phyloP scores from a whole-genome alignment of 2,888 invertebrate species.

The Heliconius cydno region DNA sequence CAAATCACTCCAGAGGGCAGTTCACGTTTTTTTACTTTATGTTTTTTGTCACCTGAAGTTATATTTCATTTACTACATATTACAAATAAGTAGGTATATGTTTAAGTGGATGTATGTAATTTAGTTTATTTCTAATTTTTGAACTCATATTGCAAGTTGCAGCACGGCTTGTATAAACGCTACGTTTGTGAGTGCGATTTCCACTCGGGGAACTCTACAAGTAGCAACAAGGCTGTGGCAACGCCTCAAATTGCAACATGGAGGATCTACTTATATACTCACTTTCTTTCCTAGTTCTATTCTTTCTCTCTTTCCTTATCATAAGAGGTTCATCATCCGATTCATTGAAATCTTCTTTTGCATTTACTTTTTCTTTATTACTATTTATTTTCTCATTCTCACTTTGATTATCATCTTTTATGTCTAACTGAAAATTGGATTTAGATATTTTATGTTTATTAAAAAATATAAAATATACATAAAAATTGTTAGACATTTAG shows the following conservation, averaged over 20 bases:
- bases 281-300: background rate
- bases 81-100: too few species aligned
- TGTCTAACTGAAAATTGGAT: background rate
- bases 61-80: too few species aligned
- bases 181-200: background rate
- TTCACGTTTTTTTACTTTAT: slow-evolving; percentile 50
- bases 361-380: slow-evolving; percentile 44
- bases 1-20: slow-evolving; percentile 61
- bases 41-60: background rate
- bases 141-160: too few species aligned
- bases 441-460: background rate
- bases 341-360: slow-evolving; percentile 57
- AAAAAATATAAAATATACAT: too few species aligned
- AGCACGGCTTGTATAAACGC: background rate
- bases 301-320: slow-evolving; percentile 45
- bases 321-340: slow-evolving; percentile 72
- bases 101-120: too few species aligned
- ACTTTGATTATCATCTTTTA: background rate
- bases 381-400: slow-evolving; percentile 41
- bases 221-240: too few species aligned
- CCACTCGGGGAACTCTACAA: background rate
- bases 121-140: too few species aligned
- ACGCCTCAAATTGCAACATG: too few species aligned
- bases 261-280: background rate
- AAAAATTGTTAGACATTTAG: too few species aligned